A percentile compares a stretch with the other conserved stretches of the same genome.
phyloP scores from a whole-genome alignment of 2,888 invertebrate species.

The Clusia tigrina region DNA sequence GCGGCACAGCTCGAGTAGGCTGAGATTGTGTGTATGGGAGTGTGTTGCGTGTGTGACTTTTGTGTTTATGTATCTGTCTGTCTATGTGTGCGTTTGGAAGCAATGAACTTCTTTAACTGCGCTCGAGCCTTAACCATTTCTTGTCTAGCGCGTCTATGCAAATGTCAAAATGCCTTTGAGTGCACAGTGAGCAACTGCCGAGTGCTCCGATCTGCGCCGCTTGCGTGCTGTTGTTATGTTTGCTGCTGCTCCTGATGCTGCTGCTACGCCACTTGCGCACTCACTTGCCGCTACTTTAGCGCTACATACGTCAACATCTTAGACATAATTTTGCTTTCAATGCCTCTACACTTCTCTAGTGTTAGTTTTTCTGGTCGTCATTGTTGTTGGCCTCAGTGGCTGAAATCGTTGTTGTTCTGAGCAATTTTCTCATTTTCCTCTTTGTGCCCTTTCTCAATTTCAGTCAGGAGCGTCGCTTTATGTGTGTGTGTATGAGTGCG shows the following conservation, averaged over 20 bases:
- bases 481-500: conserved; percentile 8
- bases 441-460: conserved; percentile 37
- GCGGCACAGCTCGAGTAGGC: too few species aligned
- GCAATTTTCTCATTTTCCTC: not conserved
- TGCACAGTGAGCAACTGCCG: conserved; percentile 42
- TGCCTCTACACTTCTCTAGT: conserved; percentile 17
- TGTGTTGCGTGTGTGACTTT: not conserved
- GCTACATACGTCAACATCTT: conserved; percentile 24
- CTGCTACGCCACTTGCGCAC: not conserved
- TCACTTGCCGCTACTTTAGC: not conserved
- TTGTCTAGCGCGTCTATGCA: conserved; percentile 42
- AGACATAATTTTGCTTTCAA: conserved; percentile 37
- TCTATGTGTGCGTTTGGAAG: conserved; percentile 7
- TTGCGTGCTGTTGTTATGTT: not conserved
- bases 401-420: not conserved
- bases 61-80: conserved; percentile 10
- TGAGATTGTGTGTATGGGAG: not conserved
- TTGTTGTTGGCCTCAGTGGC: not conserved
- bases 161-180: conserved; percentile 48
- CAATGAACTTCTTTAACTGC: too few species aligned
- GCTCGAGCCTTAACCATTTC: too few species aligned
- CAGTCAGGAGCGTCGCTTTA: conserved; percentile 16
- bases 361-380: conserved; percentile 8
- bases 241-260: not conserved
- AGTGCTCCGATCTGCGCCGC: not conserved